phyloP scores from a whole-genome alignment of 2,888 invertebrate species.

The Drosophila kambysellisi region DNA sequence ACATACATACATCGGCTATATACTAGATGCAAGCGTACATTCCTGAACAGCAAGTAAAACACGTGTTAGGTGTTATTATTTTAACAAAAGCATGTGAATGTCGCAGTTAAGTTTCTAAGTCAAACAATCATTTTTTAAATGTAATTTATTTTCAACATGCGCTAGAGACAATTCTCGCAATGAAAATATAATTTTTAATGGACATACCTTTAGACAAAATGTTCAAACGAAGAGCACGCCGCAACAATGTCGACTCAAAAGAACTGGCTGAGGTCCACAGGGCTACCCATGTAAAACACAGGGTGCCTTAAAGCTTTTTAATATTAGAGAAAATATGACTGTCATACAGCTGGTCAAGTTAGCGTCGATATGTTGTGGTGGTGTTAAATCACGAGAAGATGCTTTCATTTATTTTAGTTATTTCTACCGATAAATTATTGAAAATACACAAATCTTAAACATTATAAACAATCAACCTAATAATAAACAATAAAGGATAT shows the following conservation, averaged over 20 bases:
- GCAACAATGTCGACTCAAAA: slow-evolving; percentile 40
- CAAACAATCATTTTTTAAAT: background rate
- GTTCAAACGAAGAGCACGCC: slow-evolving; percentile 49
- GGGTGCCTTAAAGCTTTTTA: background rate
- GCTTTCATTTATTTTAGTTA: background rate
- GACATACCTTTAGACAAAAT: slow-evolving; percentile 43
- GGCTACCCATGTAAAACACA: slow-evolving; percentile 5
- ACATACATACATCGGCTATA: slow-evolving; percentile 1
- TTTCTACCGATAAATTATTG: background rate
- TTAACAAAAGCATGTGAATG: background rate
- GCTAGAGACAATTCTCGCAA: background rate
- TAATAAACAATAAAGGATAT: background rate
- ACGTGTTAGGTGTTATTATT: slow-evolving; percentile 17
- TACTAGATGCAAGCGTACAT: slow-evolving; percentile 17
- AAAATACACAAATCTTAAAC: background rate
- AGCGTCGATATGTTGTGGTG: slow-evolving; percentile 8
- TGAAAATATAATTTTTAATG: background rate
- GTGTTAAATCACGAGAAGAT: background rate
- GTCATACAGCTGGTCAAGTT: slow-evolving; percentile 6
- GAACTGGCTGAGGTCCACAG: slow-evolving; percentile 29
- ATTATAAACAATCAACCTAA: background rate
- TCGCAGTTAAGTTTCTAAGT: background rate
- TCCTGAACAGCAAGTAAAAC: slow-evolving; percentile 27
- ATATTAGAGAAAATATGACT: background rate
- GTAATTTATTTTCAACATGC: background rate